Evolutionary conservation across 2,797 vertebrate species (phyloP), one percentile per base, ranked within the genome.

Genomic region (Poeciliopsis paucimaculata): DNA sequence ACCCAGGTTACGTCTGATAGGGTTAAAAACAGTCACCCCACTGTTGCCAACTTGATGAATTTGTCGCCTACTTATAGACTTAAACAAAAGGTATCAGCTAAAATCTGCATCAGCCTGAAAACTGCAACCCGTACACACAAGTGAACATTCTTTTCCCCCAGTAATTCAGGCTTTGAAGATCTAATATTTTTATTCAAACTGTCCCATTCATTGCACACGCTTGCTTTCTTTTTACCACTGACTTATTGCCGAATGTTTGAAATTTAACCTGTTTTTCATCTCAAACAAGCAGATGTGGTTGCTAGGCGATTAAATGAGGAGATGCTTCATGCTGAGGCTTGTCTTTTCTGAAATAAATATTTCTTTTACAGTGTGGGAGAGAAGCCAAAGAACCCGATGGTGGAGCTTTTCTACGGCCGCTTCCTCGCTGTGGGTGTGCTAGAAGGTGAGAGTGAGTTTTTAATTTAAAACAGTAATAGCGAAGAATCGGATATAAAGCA

Each of bases 361-460:
- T 31, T 78, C 20, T 84, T 78, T 74, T 46, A 66, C 92, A 99
- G 98, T 92, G 98, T 99, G 94, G 98, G 97, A 84, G 98, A 99
- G 82, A 99, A 98, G 94, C 97, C 98, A 92, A 99, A 99, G 96
- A 99, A 99, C 87, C 98, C 98, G 2, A 99, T 99, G 98, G 98
- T 99, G 83, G 98, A 99, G 83, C 93, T 99, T 83, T 99, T 99
- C 88, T 99, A 99, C 9, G 98, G 98, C 10, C 96, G 98, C 79
- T 99, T 99, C 91, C 94, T 98, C 87, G 98, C 98, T 57, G 97
- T 98, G 84, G 98, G 98, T 49, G 97, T 99, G 57, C 96, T 98
- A 83, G 98, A 99, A 98, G 98, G 98, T 99, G 92, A 80, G 92
- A 76, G 47, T 72, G 73, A 20, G 36, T 80, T 80, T 91, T 86